Base-by-base conservation (phyloP, 2,888 invertebrate species). In the Villa cingulata region DNA sequence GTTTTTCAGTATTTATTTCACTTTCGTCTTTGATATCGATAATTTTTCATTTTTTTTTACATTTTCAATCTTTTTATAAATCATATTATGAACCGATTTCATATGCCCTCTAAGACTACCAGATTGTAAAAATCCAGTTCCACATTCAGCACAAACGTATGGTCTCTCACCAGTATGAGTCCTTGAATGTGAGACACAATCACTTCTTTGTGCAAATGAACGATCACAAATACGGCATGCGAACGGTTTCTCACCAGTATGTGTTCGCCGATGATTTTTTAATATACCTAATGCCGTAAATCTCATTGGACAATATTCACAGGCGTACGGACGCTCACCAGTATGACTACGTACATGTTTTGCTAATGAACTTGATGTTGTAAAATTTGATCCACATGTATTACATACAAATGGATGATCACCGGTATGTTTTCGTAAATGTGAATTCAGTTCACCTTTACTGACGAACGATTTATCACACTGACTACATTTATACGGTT, bases 381-480 rank as follows among this genome's bases (percentile, higher is more conserved):
- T 78, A 57, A 78, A 78, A 0, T 72, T 71, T 12, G 72, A 66
- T 0, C 70, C 68, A 39, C 78, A 78, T 7, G 70, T 70, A 16
- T 73, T 73, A 44, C 78, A 78, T 1, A 72, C 67, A 54, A 75
- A 78, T 0, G 78, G 78, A 52, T 77, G 77, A 0, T 75, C 76
- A 0, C 78, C 78, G 9, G 73, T 76, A 59, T 78, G 78, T 40
- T 73, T 77, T 0, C 77, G 69, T 0, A 58, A 62, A 56, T 78
- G 78, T 0, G 77, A 74, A 10, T 72, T 72, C 0, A 78, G 54
- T 55, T 78, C 78, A 14, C 54, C 68, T 53, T 70, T 70, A 38
- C 68, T 70, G 1, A 70, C 69, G 50, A 68, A 70, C 59, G 71
- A 62, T 55, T 70, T 65, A 1, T 67, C 63, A 56, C 78, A 78